phyloP scores from a whole-genome alignment of 2,888 invertebrate genomes.

The Conops quadrifasciatus region DNA sequence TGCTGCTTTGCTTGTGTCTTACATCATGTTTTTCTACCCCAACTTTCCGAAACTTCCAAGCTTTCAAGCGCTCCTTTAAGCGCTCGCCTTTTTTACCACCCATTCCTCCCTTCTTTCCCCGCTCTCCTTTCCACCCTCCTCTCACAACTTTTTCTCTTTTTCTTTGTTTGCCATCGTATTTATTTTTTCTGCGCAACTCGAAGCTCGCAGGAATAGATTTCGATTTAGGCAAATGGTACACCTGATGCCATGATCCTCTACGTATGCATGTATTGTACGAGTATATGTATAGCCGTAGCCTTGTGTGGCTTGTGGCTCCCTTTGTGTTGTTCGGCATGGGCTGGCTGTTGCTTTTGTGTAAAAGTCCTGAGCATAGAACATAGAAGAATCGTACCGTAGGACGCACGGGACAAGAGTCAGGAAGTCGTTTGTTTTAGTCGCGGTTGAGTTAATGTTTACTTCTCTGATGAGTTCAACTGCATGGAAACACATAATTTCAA shows the following conservation, averaged over 20 bases:
- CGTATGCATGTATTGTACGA: too few relatives aligned
- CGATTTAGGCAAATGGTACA: not conserved
- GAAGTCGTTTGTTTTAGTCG: not conserved
- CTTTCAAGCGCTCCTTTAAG: not conserved
- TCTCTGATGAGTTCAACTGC: conserved; percentile 35
- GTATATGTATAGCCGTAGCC: too few relatives aligned
- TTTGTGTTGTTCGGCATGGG: too few relatives aligned
- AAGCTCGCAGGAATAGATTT: not conserved
- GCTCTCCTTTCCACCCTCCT: too few relatives aligned
- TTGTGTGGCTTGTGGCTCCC: too few relatives aligned
- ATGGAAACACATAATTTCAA: conserved; percentile 34
- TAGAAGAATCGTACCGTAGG: not conserved
- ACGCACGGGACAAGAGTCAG: not conserved
- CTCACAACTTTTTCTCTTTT: not conserved
- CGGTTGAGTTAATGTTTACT: conserved; percentile 27
- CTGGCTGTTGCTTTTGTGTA: too few relatives aligned
- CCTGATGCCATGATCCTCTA: not conserved
- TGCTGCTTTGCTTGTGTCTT: not conserved
- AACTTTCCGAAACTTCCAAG: not conserved
- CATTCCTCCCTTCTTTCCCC: not conserved
- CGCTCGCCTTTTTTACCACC: not conserved
- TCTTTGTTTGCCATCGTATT: not conserved
- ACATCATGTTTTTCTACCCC: not conserved
- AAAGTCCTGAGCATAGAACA: too few relatives aligned
- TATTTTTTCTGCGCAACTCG: not conserved